phyloP scores from a whole-genome alignment of 1,140 invertebrate species.

The Penaeus vannamei region DNA sequence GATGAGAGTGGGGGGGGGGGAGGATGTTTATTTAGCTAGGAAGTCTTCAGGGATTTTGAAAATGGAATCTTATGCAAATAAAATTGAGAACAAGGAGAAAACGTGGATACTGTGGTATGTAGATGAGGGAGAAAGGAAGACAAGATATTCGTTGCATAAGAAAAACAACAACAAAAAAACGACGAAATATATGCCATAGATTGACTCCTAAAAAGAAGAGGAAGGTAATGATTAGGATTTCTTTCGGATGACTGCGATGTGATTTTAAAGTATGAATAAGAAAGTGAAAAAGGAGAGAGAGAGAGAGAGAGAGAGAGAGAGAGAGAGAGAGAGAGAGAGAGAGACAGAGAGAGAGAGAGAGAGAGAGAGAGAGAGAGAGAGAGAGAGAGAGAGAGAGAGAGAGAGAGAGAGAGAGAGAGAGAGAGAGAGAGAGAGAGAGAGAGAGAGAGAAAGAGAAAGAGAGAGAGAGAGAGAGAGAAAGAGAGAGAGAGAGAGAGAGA shows the following conservation, averaged over 20 bases:
- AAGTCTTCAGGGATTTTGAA: background rate
- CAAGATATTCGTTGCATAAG: too few relatives aligned
- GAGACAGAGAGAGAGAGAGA: background rate
- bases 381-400: background rate
- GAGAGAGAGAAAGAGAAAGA: background rate
- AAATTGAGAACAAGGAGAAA: too few relatives aligned
- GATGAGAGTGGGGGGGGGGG: background rate
- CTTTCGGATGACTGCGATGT: too few relatives aligned
- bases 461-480: background rate
- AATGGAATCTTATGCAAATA: too few relatives aligned
- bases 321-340: background rate
- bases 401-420: background rate
- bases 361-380: slow-evolving; percentile 1
- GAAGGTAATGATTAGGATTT: too few relatives aligned
- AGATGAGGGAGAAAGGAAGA: too few relatives aligned
- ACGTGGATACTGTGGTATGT: too few relatives aligned
- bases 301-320: background rate
- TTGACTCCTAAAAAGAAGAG: too few relatives aligned
- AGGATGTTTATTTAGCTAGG: background rate
- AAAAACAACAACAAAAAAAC: too few relatives aligned
- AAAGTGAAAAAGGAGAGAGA: background rate
- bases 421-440: background rate
- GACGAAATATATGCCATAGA: too few relatives aligned
- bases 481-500: background rate
- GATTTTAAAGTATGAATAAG: background rate